Conservation (phyloP, 1,140 invertebrate genomes). For the Megalopta genalis region DNA sequence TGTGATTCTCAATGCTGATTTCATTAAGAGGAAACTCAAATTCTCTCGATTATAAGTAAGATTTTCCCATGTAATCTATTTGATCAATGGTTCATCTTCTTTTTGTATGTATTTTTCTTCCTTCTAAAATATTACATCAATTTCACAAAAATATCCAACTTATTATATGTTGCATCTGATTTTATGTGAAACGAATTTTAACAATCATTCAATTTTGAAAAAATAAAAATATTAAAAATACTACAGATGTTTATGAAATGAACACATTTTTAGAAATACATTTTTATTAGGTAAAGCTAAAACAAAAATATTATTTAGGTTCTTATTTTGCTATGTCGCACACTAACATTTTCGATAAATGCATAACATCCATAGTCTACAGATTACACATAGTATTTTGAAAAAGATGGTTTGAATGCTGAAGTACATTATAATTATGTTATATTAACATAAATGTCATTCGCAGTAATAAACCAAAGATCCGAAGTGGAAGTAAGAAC, state of each 20-base stretch:
- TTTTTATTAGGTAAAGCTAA: too few species aligned
- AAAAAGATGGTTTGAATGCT: not conserved
- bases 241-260: too few species aligned
- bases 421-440: not conserved
- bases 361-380: too few species aligned
- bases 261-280: too few species aligned
- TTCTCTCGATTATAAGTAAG: not conserved
- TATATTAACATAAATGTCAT: too few species aligned
- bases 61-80: not conserved
- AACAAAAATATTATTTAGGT: too few species aligned
- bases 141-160: not conserved
- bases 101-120: not conserved
- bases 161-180: not conserved
- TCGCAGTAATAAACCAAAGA: too few species aligned
- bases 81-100: not conserved
- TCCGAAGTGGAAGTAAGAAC: too few species aligned
- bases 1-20: slow-evolving; percentile 68
- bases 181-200: not conserved
- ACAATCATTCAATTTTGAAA: not conserved
- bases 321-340: too few species aligned
- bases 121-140: not conserved
- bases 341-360: too few species aligned
- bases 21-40: not conserved
- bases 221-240: not conserved
- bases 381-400: not conserved